Evolutionary conservation across 2,113 vertebrate species (phyloP).

Genomic region (Rhadina sibilatrix): DNA sequence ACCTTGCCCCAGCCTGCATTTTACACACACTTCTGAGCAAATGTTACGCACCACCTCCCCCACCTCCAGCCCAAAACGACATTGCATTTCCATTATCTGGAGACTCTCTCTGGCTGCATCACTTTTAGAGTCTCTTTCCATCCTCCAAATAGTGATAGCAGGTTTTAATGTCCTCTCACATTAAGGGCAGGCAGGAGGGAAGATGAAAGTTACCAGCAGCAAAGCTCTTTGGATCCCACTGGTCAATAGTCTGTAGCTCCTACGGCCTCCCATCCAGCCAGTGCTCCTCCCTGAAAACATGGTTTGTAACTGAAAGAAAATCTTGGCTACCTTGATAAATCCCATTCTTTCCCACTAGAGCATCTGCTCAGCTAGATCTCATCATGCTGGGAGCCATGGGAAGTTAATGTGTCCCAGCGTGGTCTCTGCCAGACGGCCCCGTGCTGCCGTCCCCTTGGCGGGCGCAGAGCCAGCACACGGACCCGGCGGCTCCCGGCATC

Average conservation of each 20-base stretch:
- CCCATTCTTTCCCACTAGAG: not conserved
- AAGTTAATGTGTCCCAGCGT: fast-evolving
- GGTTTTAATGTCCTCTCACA: not conserved
- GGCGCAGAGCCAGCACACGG: fast-evolving
- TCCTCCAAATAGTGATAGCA: not conserved
- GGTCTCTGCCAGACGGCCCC: not conserved
- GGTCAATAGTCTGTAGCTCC: not conserved
- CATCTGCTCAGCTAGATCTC: not conserved
- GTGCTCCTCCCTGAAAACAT: not conserved
- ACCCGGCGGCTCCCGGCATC: fast-evolving
- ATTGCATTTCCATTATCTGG: not conserved
- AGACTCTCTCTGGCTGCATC: not conserved
- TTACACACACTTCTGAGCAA: not conserved
- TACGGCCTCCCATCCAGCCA: not conserved
- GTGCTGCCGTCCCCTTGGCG: fast-evolving
- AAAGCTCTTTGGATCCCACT: not conserved
- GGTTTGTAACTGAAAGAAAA: not conserved
- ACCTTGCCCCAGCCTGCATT: not conserved
- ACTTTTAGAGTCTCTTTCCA: not conserved
- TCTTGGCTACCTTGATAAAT: not conserved
- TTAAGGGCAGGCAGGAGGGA: not conserved
- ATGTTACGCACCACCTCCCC: not conserved
- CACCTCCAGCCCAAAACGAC: not conserved
- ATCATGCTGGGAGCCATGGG: not conserved
- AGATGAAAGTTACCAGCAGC: not conserved